Evolutionary conservation across 2,113 vertebrate genomes (phyloP).

Genomic region (Mustelus asterias): DNA sequence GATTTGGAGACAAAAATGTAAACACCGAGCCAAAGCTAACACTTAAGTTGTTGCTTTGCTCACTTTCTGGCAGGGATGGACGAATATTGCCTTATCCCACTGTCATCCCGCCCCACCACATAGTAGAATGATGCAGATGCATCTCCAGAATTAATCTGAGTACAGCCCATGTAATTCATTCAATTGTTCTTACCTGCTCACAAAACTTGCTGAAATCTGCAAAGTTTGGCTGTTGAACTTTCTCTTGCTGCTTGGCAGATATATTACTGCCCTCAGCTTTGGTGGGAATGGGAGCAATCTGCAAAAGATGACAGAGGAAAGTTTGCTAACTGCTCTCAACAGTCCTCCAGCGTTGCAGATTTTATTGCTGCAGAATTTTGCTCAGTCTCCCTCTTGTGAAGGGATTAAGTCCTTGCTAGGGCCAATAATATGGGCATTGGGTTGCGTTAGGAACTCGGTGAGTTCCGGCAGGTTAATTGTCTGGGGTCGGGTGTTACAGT

Average conservation of each 20-base stretch:
- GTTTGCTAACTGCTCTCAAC: not conserved
- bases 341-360: not conserved
- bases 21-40: not conserved
- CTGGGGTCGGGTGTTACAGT: not conserved
- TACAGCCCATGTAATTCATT: not conserved
- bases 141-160: not conserved
- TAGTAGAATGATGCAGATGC: not conserved
- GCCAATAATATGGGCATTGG: not conserved
- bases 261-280: constrained; percentile 42
- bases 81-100: not conserved
- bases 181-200: constrained; percentile 51
- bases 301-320: constrained; percentile 39
- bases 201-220: constrained; percentile 61
- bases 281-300: constrained; percentile 52
- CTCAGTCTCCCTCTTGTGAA: no score
- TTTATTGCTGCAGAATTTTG: not conserved
- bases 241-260: constrained; percentile 41
- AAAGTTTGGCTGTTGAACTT: constrained; percentile 54
- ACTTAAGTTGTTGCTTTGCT: not conserved
- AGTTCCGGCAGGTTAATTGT: not conserved
- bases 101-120: no score
- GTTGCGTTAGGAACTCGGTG: not conserved
- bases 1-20: not conserved
- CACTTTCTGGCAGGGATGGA: not conserved
- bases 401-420: not conserved